Evolutionary conservation across 2,797 vertebrate species (phyloP).

Genomic region (Melanotaenia trifasciata): DNA sequence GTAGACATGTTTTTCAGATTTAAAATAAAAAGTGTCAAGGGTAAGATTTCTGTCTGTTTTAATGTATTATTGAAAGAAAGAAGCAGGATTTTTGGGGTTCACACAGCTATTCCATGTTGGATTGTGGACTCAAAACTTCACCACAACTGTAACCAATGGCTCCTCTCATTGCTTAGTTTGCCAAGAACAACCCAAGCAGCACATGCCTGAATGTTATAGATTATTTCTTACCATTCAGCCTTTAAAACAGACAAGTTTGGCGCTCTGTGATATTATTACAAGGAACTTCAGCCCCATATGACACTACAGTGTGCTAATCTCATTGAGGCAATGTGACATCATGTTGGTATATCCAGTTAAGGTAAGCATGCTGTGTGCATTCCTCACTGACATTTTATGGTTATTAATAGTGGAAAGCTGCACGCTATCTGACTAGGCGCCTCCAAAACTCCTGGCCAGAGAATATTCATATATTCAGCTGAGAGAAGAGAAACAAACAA

Average conservation of each 20-base stretch:
- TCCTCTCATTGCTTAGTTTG: slow-evolving; percentile 26
- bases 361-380: slow-evolving; percentile 30
- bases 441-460: slow-evolving; percentile 32
- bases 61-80: slow-evolving; percentile 21
- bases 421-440: slow-evolving; percentile 50
- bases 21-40: not conserved
- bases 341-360: slow-evolving; percentile 14
- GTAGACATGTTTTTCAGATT: slow-evolving; percentile 13
- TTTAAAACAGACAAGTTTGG: slow-evolving; percentile 22
- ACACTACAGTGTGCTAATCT: slow-evolving; percentile 19
- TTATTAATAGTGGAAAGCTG: slow-evolving; percentile 52
- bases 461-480: slow-evolving; percentile 48
- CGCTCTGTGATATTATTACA: not conserved
- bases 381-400: slow-evolving; percentile 44
- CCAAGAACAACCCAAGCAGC: slow-evolving; percentile 19
- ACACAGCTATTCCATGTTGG: slow-evolving; percentile 41
- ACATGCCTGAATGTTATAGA: slow-evolving; percentile 13
- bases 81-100: slow-evolving; percentile 16
- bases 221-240: slow-evolving; percentile 18
- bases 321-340: slow-evolving; percentile 30
- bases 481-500: slow-evolving; percentile 40
- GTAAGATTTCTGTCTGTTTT: slow-evolving; percentile 31
- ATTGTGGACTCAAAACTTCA: slow-evolving; percentile 6
- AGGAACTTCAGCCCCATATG: not conserved
- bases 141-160: slow-evolving; percentile 20